Evolutionary conservation across 2,797 vertebrate species (phyloP).

Genomic region (Pantherophis vulpinus): DNA sequence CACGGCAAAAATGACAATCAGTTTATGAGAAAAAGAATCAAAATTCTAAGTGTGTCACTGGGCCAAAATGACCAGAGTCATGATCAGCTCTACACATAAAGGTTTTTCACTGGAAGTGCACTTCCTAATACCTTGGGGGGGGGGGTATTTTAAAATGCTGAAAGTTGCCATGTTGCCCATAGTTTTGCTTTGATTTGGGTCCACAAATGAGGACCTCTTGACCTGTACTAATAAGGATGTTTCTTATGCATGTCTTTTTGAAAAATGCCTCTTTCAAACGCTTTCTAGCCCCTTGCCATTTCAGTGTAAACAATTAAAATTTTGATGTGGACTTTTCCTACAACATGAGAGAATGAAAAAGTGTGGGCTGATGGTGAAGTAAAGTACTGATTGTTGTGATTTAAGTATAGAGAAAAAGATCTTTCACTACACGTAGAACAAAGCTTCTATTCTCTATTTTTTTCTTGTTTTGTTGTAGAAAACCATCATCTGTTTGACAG

Average conservation of each 20-base stretch:
- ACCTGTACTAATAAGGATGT: neutral
- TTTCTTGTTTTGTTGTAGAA: constrained; percentile 53
- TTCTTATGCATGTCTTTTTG: neutral
- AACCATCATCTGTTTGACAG: constrained; percentile 67
- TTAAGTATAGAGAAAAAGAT: neutral
- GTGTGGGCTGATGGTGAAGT: neutral
- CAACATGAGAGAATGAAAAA: neutral
- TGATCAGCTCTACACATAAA: neutral
- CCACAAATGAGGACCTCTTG: neutral
- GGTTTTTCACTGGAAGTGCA: neutral
- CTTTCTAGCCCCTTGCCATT: neutral
- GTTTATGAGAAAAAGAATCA: neutral
- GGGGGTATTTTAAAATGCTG: neutral
- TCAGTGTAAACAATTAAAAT: neutral
- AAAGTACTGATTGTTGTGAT: neutral
- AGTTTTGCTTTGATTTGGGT: neutral
- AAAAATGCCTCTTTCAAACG: neutral
- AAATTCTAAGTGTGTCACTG: too few relatives aligned
- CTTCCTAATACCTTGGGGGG: neutral
- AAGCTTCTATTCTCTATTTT: neutral
- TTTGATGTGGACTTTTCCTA: neutral
- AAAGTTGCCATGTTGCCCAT: neutral
- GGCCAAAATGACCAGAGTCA: neutral
- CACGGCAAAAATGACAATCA: neutral
- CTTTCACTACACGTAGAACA: fast-evolving